Evolutionary conservation across 2,888 invertebrate species (phyloP), one percentile per base, ranked within the genome.

Genomic region (Plutella xylostella): DNA sequence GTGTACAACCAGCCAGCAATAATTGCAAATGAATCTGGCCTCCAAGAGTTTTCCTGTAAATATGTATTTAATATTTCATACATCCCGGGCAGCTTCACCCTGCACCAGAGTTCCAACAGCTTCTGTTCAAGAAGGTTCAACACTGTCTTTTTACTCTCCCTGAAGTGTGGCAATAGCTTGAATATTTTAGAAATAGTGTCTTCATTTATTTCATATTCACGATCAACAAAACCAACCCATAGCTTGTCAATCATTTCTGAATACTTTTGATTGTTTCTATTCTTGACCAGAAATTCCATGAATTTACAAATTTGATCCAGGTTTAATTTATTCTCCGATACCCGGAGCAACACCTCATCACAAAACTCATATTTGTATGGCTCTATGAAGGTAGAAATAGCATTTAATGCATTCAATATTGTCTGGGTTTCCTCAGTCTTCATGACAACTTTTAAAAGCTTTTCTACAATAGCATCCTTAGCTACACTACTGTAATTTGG

Each of bases 201-300:
- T 46, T 85, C 84, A 63, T 85, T 70, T 33, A 91, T 88, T 21
- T 87, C 84, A 28, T 73, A 61, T 53, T 87, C 85, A 45, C 80
- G 83, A 48, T 85, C 86, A 17, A 85, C 68, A 54, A 91, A 84
- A 9, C 89, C 90, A 47, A 87, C 75, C 91, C 91, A 91, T 31
- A 91, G 65, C 59, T 87, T 87, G 54, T 91, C 90, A 46, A 88
- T 77, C 7, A 79, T 79, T 19, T 85, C 78, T 20, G 75, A 68
- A 61, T 86, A 86, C 48, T 72, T 80, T 4, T 65, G 56, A 50
- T 85, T 77, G 38, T 65, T 48, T 55, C 67, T 82, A 55, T 86
- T 84, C 42, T 67, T 68, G 12, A 82, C 77, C 25, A 90, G 69
- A 54, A 86, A 82, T 30, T 68, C 70, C n/a, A 88, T 73, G 48